Conservation (phyloP, 1,140 invertebrate species). For the Bombus fervidus region DNA sequence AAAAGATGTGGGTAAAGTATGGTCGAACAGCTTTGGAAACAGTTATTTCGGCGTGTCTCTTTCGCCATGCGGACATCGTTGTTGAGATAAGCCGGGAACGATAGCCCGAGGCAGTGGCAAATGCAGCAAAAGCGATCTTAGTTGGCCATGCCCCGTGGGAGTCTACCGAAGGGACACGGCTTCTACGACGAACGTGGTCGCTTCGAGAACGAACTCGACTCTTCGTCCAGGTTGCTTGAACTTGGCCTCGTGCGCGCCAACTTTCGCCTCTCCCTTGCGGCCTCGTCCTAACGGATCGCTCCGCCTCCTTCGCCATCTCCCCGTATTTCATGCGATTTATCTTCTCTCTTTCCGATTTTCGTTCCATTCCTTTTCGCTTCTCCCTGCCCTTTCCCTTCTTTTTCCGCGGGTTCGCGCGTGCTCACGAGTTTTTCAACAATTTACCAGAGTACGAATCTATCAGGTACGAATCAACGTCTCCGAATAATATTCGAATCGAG, state of each 20-base stretch:
- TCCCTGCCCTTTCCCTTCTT: neutral
- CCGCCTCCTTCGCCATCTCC: neutral
- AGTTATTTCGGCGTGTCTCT: conserved; percentile 18
- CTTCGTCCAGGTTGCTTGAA: conserved; percentile 25
- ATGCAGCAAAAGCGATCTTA: conserved; percentile 31
- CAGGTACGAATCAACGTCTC: too few species aligned
- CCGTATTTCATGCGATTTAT: conserved; percentile 1
- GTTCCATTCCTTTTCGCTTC: neutral
- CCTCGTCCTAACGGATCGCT: neutral
- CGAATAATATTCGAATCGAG: conserved; percentile 4
- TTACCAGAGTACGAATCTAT: neutral
- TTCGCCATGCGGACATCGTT: conserved; percentile 11
- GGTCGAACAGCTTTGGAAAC: neutral
- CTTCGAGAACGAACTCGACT: conserved; percentile 10
- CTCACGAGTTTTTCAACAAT: neutral
- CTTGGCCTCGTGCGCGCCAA: neutral
- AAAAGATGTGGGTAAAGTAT: neutral
- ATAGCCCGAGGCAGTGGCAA: neutral
- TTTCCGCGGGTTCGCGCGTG: too few species aligned
- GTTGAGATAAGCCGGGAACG: conserved; percentile 27
- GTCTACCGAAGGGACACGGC: neutral
- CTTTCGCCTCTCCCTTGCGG: conserved; percentile 10
- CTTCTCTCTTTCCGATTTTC: too few species aligned
- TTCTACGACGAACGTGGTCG: conserved; percentile 4
- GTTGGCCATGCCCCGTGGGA: conserved; percentile 23